Evolutionary conservation across 2,888 invertebrate genomes (phyloP), one percentile per base, ranked within the genome.

Genomic region (Actias luna): DNA sequence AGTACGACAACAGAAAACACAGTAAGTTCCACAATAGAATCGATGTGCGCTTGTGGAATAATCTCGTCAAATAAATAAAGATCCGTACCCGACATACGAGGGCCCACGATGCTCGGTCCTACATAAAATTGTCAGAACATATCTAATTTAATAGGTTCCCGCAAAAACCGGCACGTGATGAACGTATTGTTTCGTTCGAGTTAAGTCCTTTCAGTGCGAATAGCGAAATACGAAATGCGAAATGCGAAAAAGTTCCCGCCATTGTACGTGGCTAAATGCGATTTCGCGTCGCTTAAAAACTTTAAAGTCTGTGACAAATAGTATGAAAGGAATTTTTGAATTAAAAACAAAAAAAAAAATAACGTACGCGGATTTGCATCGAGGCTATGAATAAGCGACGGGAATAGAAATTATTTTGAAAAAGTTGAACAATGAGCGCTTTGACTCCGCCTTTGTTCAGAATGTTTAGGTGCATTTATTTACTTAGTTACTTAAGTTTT

Each of bases 71-170:
- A 50, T 25, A 50, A 12, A 50, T 12, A 25, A 50, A 50, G 25
- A 25, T 50, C 25, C 46, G 22, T 25, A 50, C 12, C 3, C 22
- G 46, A 25, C 22, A 50, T 8, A 50, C 46, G 12, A 16, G 14
- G 16, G 10, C 25, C 22, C 12, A 7, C 22, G 8, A 4, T 4
- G 5, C n/a, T 7, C 4, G 31, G 58, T 1, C n/a, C 61, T n/a
- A 27, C 58, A 29, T 59, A 67, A 65, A 66, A 67, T 65, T 18
- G 57, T 61, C 50, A 25, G 58, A 61, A 58, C 63, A 62, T 22
- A 52, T 70, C 75, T 77, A 74, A 78, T 78, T 80, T 78, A 82
- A 83, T 80, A 76, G 76, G 68, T 78, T 77, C 65, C 70, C 66
- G 69, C 72, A 75, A 77, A 77, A 79, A 72, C 73, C 70, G 70